phyloP scores from a whole-genome alignment of 2,888 invertebrate species.

The Nymphalis polychloros region DNA sequence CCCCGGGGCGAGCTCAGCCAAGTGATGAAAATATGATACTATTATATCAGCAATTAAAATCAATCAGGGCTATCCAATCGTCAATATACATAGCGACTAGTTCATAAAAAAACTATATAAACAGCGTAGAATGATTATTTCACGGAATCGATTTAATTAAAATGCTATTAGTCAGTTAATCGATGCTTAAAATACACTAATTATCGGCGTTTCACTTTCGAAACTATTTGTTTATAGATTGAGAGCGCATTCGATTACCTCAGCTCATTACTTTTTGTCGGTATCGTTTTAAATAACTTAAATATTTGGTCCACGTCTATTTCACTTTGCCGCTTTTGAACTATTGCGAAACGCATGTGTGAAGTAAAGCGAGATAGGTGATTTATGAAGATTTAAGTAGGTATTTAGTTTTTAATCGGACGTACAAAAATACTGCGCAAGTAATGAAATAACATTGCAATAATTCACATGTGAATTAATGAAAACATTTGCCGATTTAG shows the following conservation, averaged over 20 bases:
- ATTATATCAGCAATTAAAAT: not conserved
- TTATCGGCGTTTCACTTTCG: constrained; percentile 61
- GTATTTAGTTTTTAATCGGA: not conserved
- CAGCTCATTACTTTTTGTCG: constrained; percentile 16
- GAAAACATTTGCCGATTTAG: not conserved
- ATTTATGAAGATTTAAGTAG: constrained; percentile 9
- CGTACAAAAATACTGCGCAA: not conserved
- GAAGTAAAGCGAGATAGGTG: not conserved
- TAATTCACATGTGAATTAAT: not conserved
- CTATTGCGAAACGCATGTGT: not conserved
- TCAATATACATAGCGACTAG: not conserved
- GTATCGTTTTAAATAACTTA: constrained; percentile 8
- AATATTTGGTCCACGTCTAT: constrained; percentile 1
- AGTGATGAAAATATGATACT: too few relatives aligned
- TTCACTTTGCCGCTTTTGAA: constrained; percentile 1
- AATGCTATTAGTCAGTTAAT: constrained; percentile 59
- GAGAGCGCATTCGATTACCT: constrained; percentile 18
- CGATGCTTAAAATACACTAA: constrained; percentile 60
- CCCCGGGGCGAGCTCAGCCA: too few relatives aligned
- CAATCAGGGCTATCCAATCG: not conserved
- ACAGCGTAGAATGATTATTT: constrained; percentile 47
- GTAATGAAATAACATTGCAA: not conserved
- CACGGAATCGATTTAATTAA: constrained; percentile 61
- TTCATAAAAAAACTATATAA: not conserved
- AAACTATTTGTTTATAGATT: constrained; percentile 36